phyloP scores from a whole-genome alignment of 2,888 invertebrate genomes.

The Cremastinae sp. region DNA sequence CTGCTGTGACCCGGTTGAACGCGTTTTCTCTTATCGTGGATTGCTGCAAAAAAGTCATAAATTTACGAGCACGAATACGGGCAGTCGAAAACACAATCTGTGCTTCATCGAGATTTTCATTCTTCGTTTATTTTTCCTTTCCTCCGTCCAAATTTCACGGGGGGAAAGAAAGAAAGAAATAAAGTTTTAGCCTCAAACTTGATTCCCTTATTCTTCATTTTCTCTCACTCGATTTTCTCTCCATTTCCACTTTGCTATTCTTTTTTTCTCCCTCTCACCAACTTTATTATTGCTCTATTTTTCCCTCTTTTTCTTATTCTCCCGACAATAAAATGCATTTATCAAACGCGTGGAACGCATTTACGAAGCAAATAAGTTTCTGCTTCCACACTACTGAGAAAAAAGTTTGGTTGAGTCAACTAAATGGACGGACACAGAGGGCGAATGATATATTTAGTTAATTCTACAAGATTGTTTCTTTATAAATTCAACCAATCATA shows the following conservation, averaged over 20 bases:
- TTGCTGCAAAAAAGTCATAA: conserved; percentile 64
- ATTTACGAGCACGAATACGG: conserved; percentile 72
- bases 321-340: conserved; percentile 28
- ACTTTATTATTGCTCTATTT: too few species aligned
- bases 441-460: too few species aligned
- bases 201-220: neutral
- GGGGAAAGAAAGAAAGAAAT: neutral
- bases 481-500: too few species aligned
- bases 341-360: conserved; percentile 37
- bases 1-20: conserved; percentile 61
- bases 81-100: conserved; percentile 56
- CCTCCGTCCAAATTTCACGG: too few species aligned
- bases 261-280: neutral
- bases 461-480: too few species aligned
- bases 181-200: neutral
- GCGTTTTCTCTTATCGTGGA: conserved; percentile 59
- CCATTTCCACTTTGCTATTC: neutral
- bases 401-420: too few species aligned
- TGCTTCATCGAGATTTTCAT: neutral
- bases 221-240: neutral
- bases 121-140: conserved; percentile 5
- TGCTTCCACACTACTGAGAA: too few species aligned
- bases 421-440: too few species aligned
- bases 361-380: conserved; percentile 1
- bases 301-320: neutral